phyloP scores from a whole-genome alignment of 2,113 vertebrate species.

The Siphamia tubifer region DNA sequence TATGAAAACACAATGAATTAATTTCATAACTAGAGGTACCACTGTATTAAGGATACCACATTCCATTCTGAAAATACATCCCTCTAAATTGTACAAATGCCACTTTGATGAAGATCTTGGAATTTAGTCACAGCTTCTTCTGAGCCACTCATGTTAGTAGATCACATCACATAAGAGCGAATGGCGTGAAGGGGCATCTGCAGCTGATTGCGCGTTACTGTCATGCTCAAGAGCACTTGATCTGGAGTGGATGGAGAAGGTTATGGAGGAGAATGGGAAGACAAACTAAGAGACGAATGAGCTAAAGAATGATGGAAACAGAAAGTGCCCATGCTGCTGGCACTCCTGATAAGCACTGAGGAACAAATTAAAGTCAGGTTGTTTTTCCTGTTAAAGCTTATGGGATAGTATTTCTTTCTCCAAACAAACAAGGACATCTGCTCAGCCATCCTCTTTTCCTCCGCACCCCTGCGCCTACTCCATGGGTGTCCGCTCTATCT shows the following conservation, averaged over 20 bases:
- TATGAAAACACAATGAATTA: no score
- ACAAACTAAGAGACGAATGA: slow-evolving; percentile 16
- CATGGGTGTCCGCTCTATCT: slow-evolving; percentile 43
- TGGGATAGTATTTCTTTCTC: slow-evolving; percentile 32
- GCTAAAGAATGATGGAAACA: slow-evolving; percentile 43
- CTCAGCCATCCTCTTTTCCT: slow-evolving; percentile 18
- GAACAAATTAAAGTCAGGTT: slow-evolving; percentile 40
- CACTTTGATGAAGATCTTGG: no score
- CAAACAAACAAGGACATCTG: slow-evolving; percentile 55
- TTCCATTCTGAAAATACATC: no score
- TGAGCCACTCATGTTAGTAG: no score
- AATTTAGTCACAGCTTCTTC: no score
- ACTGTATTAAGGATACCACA: no score
- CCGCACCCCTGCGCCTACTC: neutral
- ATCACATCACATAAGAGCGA: no score
- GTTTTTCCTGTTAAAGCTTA: slow-evolving; percentile 20
- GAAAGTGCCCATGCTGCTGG: slow-evolving; percentile 35
- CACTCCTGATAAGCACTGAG: slow-evolving; percentile 57
- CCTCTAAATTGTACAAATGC: no score
- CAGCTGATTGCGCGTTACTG: neutral
- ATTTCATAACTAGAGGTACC: no score
- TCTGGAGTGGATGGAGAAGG: slow-evolving; percentile 1
- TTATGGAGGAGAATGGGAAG: neutral
- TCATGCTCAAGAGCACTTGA: slow-evolving; percentile 8
- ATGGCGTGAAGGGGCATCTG: neutral